phyloP scores from a whole-genome alignment of 2,113 vertebrate genomes.

The Gobius niger region DNA sequence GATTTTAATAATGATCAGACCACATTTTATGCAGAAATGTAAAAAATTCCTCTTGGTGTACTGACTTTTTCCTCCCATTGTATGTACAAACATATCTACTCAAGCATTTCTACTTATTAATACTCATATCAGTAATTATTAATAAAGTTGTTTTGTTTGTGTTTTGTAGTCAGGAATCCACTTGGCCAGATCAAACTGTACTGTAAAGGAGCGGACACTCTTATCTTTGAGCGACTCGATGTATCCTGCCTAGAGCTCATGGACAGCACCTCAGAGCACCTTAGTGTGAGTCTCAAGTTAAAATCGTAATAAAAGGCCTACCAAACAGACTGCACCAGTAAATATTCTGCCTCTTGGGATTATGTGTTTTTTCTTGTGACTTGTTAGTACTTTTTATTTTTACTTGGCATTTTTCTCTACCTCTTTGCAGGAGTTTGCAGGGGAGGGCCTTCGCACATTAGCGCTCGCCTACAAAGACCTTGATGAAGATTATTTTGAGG shows the following conservation, averaged over 20 bases:
- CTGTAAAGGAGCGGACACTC: constrained; percentile 89
- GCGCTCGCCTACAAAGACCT: constrained; percentile 63
- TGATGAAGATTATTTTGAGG: constrained; percentile 42
- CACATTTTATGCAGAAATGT: no score
- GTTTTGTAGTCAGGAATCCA: constrained; percentile 80
- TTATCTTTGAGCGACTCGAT: constrained; percentile 86
- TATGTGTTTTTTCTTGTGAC: no score
- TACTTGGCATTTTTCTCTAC: neutral
- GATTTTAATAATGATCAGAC: no score
- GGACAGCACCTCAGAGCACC: constrained; percentile 83
- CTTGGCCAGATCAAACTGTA: constrained; percentile 86
- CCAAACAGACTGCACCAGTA: no score
- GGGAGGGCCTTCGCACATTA: constrained; percentile 63
- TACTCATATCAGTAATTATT: no score
- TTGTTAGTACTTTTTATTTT: neutral
- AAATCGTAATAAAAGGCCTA: neutral
- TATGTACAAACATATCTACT: no score
- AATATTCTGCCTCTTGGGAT: no score
- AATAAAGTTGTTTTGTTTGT: constrained; percentile 8
- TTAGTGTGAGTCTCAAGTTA: constrained; percentile 77
- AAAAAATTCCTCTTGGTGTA: no score
- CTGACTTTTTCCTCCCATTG: no score
- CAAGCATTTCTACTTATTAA: no score
- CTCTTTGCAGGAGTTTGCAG: constrained; percentile 54
- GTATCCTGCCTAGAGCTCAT: constrained; percentile 75